These are phyloP conservation scores for Cancer borealis DNA, from an alignment of 2,888 invertebrate species.

Conservation along the genomic window DNA sequence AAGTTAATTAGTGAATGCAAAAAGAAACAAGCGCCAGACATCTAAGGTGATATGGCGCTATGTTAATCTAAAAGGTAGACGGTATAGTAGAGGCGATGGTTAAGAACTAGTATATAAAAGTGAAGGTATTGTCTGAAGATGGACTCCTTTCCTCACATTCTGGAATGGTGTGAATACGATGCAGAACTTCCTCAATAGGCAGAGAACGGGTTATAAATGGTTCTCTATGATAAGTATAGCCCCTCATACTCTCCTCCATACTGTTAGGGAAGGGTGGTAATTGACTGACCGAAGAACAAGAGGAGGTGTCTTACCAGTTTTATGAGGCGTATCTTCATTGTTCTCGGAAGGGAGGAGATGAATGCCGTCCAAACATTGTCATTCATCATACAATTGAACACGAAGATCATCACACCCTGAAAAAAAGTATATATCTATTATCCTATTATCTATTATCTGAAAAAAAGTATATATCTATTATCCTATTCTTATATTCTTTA, in stretches of 20 bases:
- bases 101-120: too few relatives aligned
- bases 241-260: neutral
- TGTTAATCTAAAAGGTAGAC: neutral
- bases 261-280: neutral
- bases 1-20: too few relatives aligned
- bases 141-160: conserved; percentile 6
- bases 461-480: too few relatives aligned
- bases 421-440: neutral
- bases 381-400: conserved; percentile 81
- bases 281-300: neutral
- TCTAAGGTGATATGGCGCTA: too few relatives aligned
- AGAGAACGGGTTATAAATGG: neutral
- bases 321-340: neutral
- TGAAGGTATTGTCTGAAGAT: neutral
- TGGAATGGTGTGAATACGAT: neutral
- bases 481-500: too few relatives aligned
- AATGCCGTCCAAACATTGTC: conserved; percentile 56
- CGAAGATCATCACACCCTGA: conserved; percentile 81
- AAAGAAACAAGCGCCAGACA: too few relatives aligned
- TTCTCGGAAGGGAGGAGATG: conserved; percentile 43
- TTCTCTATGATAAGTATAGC: neutral
- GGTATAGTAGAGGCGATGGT: neutral
- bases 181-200: neutral
- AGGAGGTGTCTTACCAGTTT: neutral
- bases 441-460: too few relatives aligned